phyloP scores from a whole-genome alignment of 1,140 invertebrate genomes.

The Ridgeia piscesae region DNA sequence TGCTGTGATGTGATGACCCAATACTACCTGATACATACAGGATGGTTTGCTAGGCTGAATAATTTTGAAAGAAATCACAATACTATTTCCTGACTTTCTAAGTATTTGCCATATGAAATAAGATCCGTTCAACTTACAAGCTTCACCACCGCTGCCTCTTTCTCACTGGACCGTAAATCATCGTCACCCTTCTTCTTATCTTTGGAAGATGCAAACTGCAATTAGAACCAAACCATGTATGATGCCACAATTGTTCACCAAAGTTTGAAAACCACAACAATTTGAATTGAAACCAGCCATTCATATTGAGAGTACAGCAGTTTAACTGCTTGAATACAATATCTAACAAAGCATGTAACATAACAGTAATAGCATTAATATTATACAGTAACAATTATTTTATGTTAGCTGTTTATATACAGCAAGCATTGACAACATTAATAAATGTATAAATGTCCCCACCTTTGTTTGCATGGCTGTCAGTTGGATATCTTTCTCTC shows the following conservation, averaged over 20 bases:
- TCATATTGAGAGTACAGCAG: no score
- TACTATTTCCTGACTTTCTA: no score
- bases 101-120: background rate
- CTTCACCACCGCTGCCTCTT: conserved; percentile 41
- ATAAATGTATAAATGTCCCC: background rate
- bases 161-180: conserved; percentile 50
- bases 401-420: background rate
- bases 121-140: background rate
- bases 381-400: background rate
- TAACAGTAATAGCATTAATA: background rate
- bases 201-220: conserved; percentile 36
- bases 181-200: conserved; percentile 41
- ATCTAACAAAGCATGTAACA: background rate
- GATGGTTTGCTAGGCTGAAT: no score
- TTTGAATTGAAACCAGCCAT: no score
- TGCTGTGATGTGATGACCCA: no score
- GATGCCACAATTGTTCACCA: no score
- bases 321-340: no score
- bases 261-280: no score
- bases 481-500: conserved; percentile 50
- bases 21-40: no score
- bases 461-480: conserved; percentile 46
- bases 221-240: background rate
- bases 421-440: background rate
- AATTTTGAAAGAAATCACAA: no score